Evolutionary conservation across 2,113 vertebrate species (phyloP), one percentile per base, ranked within the genome.

Genomic region (Perca fluviatilis): DNA sequence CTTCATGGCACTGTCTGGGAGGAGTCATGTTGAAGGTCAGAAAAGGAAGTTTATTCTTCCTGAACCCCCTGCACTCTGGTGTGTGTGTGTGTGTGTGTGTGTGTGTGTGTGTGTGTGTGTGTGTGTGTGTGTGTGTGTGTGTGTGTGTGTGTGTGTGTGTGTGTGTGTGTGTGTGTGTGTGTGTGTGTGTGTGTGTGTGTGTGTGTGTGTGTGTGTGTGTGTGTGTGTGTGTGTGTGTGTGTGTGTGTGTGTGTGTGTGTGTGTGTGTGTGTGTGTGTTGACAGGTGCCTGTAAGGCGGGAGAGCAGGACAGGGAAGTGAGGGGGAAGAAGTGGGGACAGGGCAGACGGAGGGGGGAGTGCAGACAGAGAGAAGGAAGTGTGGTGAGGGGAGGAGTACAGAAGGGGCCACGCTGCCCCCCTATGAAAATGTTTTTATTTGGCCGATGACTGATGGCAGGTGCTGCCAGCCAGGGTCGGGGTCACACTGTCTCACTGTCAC

Each of bases 381-480:
- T 60, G 74, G 58, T 3, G 75, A 82, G 21, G 60, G 70, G 54
- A 36, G 71, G 30, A 21, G 40, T 49, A 77, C 23, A 25, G 61
- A 72, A 91, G 63, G 82, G 89, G 88, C 85, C 88, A 30, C 85
- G 33, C 77, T 80, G 62, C 61, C 71, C 88, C 84, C 50, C 82
- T 91, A 92, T 90, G 85, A 93, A 95, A 96, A 94, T 94, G 88
- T 95, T 95, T 95, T 95, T 83, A 90, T 92, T 91, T 75, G 69
- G 82, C 85, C 83, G 89, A 93, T 92, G 94, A 94, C 82, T 94
- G 86, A 93, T 92, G 90, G 93, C 92, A 94, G 93, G 89, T 94
- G 93, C 82, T 95, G 91, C 82, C 84, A 85, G 91, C 86, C 69
- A 47, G 87, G 88, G 90, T 93, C 54, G 74, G 89, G 91, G 88